Conservation (phyloP, 2,113 vertebrate species). For the Synchiropus splendidus region DNA sequence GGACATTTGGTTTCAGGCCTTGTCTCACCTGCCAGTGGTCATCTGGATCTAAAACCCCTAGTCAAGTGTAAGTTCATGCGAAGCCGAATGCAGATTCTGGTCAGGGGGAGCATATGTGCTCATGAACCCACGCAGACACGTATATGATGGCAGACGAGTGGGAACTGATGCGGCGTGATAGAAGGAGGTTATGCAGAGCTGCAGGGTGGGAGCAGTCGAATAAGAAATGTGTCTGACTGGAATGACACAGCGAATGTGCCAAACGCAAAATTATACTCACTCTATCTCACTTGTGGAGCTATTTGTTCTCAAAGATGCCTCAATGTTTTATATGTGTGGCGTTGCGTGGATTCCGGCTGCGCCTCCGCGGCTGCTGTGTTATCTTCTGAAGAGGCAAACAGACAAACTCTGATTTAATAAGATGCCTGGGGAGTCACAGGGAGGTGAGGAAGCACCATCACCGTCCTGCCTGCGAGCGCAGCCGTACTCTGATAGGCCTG, state of each 20-base stretch:
- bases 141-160: conserved; percentile 12
- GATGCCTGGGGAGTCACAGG: conserved; percentile 50
- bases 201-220: background rate
- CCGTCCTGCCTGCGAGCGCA: conserved; percentile 43
- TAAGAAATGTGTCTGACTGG: background rate
- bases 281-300: conserved; percentile 16
- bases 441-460: conserved; percentile 52
- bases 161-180: conserved; percentile 33
- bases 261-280: conserved; percentile 11
- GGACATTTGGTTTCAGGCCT: conserved; percentile 37
- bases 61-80: conserved; percentile 24
- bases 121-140: conserved; percentile 6
- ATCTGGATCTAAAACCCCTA: conserved; percentile 30
- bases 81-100: conserved; percentile 22
- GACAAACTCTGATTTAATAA: conserved; percentile 61
- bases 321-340: conserved; percentile 29
- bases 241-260: conserved; percentile 10
- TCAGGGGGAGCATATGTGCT: conserved; percentile 19
- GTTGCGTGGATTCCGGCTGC: conserved; percentile 17
- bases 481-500: conserved; percentile 35
- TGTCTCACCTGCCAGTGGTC: conserved; percentile 19
- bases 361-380: conserved; percentile 23
- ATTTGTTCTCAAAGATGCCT: conserved; percentile 41
- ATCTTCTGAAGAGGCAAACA: conserved; percentile 50
- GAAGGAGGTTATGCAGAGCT: conserved; percentile 35